Conservation (phyloP, 2,888 invertebrate species). For the Caenorhabditis angaria region DNA sequence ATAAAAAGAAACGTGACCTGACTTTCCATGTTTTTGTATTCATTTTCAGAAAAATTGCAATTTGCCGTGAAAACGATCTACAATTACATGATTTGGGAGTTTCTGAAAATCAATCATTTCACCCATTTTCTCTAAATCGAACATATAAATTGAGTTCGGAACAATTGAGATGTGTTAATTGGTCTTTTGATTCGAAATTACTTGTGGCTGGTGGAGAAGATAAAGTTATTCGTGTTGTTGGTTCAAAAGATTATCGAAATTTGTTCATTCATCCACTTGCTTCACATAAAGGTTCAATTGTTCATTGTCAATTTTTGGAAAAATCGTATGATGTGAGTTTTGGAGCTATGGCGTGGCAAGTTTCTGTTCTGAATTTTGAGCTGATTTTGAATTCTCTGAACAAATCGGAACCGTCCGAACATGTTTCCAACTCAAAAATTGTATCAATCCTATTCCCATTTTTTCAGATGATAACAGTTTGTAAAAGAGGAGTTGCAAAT, state of each 20-base stretch:
- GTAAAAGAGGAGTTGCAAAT: slow-evolving; percentile 58
- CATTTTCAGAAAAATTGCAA: slow-evolving; percentile 80
- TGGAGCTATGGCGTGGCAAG: too few species aligned
- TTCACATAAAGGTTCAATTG: slow-evolving; percentile 85
- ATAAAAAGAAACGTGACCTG: not conserved
- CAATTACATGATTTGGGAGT: slow-evolving; percentile 80
- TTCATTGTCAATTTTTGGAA: slow-evolving; percentile 87
- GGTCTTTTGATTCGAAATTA: slow-evolving; percentile 90
- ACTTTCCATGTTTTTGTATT: too few species aligned
- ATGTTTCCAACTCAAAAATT: too few species aligned
- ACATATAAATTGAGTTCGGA: slow-evolving; percentile 85
- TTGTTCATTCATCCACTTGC: slow-evolving; percentile 83
- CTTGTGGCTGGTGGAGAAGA: slow-evolving; percentile 91
- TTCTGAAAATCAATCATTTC: slow-evolving; percentile 82
- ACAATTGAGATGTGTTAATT: slow-evolving; percentile 86
- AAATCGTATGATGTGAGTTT: slow-evolving; percentile 81
- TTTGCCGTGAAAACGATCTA: slow-evolving; percentile 84
- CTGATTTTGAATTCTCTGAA: not conserved
- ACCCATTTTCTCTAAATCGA: slow-evolving; percentile 86
- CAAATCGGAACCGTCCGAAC: too few species aligned
- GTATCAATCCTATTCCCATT: not conserved
- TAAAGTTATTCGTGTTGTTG: slow-evolving; percentile 83
- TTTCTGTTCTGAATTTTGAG: not conserved
- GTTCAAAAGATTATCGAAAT: slow-evolving; percentile 81
- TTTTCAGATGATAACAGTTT: slow-evolving; percentile 66